Base-by-base conservation (phyloP, 2,888 invertebrate species). In the Polyommatus icarus region DNA sequence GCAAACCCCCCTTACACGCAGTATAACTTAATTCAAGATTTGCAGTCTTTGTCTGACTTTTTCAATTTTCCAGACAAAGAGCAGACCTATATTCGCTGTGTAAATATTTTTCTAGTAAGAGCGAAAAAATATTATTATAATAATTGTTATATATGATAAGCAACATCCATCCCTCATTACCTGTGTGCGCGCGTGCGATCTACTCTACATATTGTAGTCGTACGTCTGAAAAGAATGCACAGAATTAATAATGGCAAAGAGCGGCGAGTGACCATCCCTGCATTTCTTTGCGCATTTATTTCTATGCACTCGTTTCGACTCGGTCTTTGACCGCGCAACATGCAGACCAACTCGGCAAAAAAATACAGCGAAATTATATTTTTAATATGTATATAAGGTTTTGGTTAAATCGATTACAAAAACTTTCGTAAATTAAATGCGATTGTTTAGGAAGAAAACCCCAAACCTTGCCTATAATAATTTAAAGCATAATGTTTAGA, bases 291-390 rank as follows among this genome's bases (percentile, higher is more conserved):
- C 92, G 88, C 88, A 90, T 90, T 84, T 89, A 75, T 75, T 91
- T 93, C 94, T 93, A 92, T 93, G 93, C 93, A 93, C 88, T 93
- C 92, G 82, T 90, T 93, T 92, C 92, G 84, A 93, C 88, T 93
- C 92, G 82, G 90, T 93, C 92, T 91, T 84, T 67, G 32, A 78
- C 79, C 80, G 71, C 71, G 73, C 76, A 78, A 79, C 79, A 80
- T 81, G 79, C 78, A 75, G 78, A 72, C 76, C 85, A 83, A 82
- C 80, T 78, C 87, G 88, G 92, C 92, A 93, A 93, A 93, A 92
- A 92, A 91, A 92, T 91, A 92, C 92, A 92, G 93, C 87, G 85
- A 81, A 80, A 82, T 80, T 79, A 61, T 61, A 24, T 24, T 61
- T 81, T 18, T 54, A 54, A 54, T 54, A 54, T 18, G 50, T 15